Percentiles rank a stretch among this genome's conserved stretches.
phyloP scores from a whole-genome alignment of 2,888 invertebrate species.

The Dione vanillae region DNA sequence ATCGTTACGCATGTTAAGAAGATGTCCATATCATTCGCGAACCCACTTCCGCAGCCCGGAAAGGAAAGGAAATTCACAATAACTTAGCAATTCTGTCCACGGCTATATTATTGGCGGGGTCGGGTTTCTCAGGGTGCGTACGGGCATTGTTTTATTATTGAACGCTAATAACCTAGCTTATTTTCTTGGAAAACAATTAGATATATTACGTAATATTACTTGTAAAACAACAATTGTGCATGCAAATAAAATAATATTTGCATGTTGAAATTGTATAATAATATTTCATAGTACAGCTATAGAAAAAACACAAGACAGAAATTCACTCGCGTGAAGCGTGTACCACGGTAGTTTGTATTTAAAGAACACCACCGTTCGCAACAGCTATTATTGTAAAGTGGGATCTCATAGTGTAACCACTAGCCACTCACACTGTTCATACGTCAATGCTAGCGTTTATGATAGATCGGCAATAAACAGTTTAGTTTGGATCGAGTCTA shows the following conservation, averaged over 20 bases:
- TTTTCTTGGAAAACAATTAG: background rate
- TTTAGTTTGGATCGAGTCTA: conserved; percentile 66
- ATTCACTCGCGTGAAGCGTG: conserved; percentile 8
- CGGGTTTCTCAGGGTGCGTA: conserved; percentile 60
- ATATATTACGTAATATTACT: background rate
- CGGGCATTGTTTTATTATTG: conserved; percentile 29
- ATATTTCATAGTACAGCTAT: background rate
- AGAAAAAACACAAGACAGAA: conserved; percentile 5
- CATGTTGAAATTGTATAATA: conserved; percentile 11
- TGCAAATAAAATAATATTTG: background rate
- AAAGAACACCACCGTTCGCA: conserved; percentile 19
- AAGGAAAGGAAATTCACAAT: conserved; percentile 79
- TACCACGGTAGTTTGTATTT: conserved; percentile 15
- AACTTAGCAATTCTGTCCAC: conserved; percentile 70
- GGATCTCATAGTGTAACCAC: conserved; percentile 17
- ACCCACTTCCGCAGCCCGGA: conserved; percentile 75
- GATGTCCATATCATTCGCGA: conserved; percentile 58
- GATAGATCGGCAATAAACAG: conserved; percentile 58
- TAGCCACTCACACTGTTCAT: conserved; percentile 29
- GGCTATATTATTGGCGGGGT: conserved; percentile 56
- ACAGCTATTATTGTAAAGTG: conserved; percentile 39
- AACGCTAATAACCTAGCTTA: conserved; percentile 46
- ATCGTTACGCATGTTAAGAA: conserved; percentile 66
- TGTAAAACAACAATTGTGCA: background rate
- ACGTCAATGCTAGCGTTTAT: conserved; percentile 55